These are phyloP conservation scores for Porites divaricata DNA, from an alignment of 92 coral and sea anemone species.

Conservation along the genomic window DNA sequence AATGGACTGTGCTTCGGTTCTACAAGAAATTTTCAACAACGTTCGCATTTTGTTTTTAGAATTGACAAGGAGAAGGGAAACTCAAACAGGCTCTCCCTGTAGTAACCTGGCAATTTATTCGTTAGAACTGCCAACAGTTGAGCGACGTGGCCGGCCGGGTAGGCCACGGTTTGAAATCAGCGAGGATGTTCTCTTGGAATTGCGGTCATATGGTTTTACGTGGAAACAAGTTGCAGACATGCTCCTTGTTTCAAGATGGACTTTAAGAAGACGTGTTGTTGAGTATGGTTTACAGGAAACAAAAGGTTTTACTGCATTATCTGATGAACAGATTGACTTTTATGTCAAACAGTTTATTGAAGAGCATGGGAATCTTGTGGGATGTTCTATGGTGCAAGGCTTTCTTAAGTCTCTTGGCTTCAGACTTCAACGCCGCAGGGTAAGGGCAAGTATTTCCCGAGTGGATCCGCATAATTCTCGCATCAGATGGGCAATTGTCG, in stretches of 20 bases:
- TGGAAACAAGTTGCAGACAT: slow-evolving; percentile 25
- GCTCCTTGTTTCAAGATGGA: slow-evolving; percentile 52
- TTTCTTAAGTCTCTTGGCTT: slow-evolving; percentile 24
- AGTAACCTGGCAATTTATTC: no score
- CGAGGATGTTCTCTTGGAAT: neutral
- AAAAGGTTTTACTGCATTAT: slow-evolving; percentile 20
- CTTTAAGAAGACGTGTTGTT: slow-evolving; percentile 36
- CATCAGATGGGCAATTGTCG: slow-evolving; percentile 35
- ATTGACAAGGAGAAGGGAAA: no score
- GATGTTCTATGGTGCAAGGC: slow-evolving; percentile 36
- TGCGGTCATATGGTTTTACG: slow-evolving; percentile 36
- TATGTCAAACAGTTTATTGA: slow-evolving; percentile 18
- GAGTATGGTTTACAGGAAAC: slow-evolving; percentile 25
- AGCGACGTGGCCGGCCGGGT: no score
- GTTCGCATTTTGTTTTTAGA: slow-evolving; percentile 37
- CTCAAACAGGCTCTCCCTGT: no score
- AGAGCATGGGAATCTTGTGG: slow-evolving; percentile 37
- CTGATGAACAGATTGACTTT: slow-evolving; percentile 33
- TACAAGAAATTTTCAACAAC: slow-evolving; percentile 11
- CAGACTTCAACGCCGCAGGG: neutral
- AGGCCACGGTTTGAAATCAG: no score
- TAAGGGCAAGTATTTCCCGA: slow-evolving; percentile 32
- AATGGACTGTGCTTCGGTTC: slow-evolving; percentile 19
- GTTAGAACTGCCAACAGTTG: no score
- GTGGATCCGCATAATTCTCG: slow-evolving; percentile 38